Evolutionary conservation across 2,113 vertebrate species (phyloP).

Genomic region (Machaerirhynchus nigripectus): DNA sequence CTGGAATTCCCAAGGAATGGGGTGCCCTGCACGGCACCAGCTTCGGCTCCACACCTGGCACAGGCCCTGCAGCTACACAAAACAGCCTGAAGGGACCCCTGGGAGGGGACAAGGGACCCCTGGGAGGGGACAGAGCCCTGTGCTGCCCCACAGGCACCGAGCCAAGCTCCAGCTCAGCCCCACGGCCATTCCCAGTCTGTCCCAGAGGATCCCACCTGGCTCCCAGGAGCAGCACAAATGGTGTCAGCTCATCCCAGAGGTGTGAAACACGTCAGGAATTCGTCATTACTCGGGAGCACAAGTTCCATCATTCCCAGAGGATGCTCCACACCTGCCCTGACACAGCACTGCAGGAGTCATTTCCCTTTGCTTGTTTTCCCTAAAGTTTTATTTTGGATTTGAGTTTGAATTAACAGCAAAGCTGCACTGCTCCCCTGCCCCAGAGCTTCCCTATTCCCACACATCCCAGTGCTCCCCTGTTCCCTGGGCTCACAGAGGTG

Average conservation of each 20-base stretch:
- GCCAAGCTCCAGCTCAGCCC: background rate
- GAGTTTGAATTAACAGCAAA: background rate
- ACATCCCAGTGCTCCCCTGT: background rate
- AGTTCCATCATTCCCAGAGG: background rate
- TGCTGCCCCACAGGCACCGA: background rate
- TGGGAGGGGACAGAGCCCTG: background rate
- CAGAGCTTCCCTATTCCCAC: background rate
- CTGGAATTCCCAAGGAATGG: background rate
- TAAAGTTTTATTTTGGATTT: background rate
- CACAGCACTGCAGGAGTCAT: background rate
- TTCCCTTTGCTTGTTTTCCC: background rate
- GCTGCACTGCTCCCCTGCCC: background rate
- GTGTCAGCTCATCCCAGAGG: fast-evolving
- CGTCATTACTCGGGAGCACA: background rate
- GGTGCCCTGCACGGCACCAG: fast-evolving
- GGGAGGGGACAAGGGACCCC: background rate
- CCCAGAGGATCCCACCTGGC: background rate
- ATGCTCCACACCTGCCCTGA: background rate
- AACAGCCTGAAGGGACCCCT: background rate
- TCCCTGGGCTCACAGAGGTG: background rate
- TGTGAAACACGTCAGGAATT: background rate
- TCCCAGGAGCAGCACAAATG: background rate
- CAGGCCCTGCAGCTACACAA: background rate
- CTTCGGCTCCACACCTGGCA: background rate
- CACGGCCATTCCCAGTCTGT: fast-evolving